A percentile compares a stretch with the other conserved stretches of the same genome.
phyloP scores from a whole-genome alignment of 2,888 invertebrate genomes.

The Ecliptopera silaceata region DNA sequence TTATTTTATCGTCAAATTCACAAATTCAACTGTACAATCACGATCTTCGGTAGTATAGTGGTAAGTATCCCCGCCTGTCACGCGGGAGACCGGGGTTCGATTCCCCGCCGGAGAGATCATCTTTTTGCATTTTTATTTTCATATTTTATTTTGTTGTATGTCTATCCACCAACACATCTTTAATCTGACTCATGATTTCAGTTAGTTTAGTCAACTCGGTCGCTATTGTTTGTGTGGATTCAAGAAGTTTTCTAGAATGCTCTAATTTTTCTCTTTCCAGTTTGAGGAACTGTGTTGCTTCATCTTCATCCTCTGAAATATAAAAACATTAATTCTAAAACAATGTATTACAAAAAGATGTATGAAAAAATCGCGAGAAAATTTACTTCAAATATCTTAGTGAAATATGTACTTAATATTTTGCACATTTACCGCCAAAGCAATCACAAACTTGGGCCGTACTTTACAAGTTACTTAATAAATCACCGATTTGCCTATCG shows the following conservation, averaged over 20 bases:
- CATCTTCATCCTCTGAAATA: slow-evolving; percentile 51
- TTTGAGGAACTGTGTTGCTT: slow-evolving; percentile 49
- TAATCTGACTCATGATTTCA: slow-evolving; percentile 55
- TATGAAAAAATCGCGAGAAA: too few relatives aligned
- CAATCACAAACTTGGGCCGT: too few relatives aligned
- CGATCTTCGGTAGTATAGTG: slow-evolving; percentile 82
- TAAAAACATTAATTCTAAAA: too few relatives aligned
- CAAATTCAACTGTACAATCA: neutral
- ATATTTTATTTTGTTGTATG: slow-evolving; percentile 1
- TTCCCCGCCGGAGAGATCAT: slow-evolving; percentile 52
- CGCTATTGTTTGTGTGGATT: slow-evolving; percentile 50
- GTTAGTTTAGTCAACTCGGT: slow-evolving; percentile 51
- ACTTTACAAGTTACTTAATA: too few relatives aligned
- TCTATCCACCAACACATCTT: slow-evolving; percentile 52
- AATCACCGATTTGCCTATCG: too few relatives aligned
- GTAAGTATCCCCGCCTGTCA: slow-evolving; percentile 84
- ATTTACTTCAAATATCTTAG: too few relatives aligned
- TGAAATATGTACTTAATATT: too few relatives aligned
- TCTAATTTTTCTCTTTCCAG: slow-evolving; percentile 56
- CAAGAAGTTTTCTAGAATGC: slow-evolving; percentile 44
- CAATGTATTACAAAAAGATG: too few relatives aligned
- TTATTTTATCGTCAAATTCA: neutral
- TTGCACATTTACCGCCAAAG: too few relatives aligned
- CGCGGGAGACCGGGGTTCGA: slow-evolving; percentile 84
- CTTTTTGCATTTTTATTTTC: slow-evolving; percentile 4